Evolutionary conservation across 2,797 vertebrate species (phyloP).

Genomic region (Stomatorhinus walkeri): DNA sequence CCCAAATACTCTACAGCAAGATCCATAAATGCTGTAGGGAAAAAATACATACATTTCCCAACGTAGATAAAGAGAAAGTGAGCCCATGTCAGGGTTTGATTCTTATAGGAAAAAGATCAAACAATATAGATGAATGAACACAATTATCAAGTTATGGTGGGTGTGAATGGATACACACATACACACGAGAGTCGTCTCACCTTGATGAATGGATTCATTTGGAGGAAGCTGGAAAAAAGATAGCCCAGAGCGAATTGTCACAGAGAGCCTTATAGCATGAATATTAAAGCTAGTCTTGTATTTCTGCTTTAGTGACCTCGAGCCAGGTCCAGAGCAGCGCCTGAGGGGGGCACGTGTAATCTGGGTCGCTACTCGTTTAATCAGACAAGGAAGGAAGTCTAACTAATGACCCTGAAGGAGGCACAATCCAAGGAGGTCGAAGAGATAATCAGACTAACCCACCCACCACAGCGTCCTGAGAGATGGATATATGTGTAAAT

Average conservation of each 20-base stretch:
- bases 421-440: neutral
- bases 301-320: neutral
- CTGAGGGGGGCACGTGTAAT: neutral
- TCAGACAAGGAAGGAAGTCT: neutral
- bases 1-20: slow-evolving; percentile 13
- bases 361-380: neutral
- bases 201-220: slow-evolving; percentile 25
- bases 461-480: neutral
- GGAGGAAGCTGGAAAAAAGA: slow-evolving; percentile 4
- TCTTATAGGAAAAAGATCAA: neutral
- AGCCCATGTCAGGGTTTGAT: neutral
- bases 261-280: slow-evolving; percentile 4
- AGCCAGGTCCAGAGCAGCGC: neutral
- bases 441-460: neutral
- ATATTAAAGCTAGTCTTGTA: slow-evolving; percentile 11
- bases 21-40: neutral
- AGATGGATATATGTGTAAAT: neutral
- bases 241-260: neutral
- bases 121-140: neutral
- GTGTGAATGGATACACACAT: neutral
- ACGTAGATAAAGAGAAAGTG: neutral
- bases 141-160: slow-evolving; percentile 19
- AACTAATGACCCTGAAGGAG: neutral
- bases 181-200: neutral
- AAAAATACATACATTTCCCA: neutral